A percentile compares a stretch with the other conserved stretches of the same genome.
These are phyloP conservation scores for Podarcis raffonei DNA, from an alignment of 2,113 vertebrate species.

Conservation along the genomic window DNA sequence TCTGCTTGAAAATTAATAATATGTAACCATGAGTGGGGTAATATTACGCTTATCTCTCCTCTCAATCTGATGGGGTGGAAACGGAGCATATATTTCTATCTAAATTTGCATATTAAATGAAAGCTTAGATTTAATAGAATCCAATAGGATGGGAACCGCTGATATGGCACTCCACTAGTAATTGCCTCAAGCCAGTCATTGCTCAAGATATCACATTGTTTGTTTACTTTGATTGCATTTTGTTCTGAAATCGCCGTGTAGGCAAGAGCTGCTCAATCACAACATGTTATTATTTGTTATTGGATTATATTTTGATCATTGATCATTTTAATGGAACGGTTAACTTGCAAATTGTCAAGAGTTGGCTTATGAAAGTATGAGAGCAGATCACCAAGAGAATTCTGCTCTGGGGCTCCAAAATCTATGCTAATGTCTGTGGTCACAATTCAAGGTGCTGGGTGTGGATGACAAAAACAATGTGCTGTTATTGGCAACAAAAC, in stretches of 20 bases:
- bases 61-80: neutral
- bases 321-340: neutral
- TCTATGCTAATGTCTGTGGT: neutral
- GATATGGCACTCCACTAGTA: neutral
- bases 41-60: neutral
- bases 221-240: constrained; percentile 2
- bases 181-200: constrained; percentile 2
- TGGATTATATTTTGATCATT: neutral
- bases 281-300: constrained; percentile 2
- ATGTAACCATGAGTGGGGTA: neutral
- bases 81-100: neutral
- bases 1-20: constrained; percentile 3
- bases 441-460: neutral
- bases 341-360: neutral
- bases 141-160: neutral
- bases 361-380: neutral
- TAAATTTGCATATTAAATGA: constrained; percentile 23
- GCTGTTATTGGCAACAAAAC: neutral
- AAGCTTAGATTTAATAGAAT: neutral
- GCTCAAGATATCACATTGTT: neutral
- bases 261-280: neutral
- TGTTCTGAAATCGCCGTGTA: neutral
- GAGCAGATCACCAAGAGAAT: neutral
- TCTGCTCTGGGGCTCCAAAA: neutral
- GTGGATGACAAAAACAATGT: neutral